Base-by-base conservation (phyloP, 2,797 vertebrate genomes). In the Malacoraja senta region DNA sequence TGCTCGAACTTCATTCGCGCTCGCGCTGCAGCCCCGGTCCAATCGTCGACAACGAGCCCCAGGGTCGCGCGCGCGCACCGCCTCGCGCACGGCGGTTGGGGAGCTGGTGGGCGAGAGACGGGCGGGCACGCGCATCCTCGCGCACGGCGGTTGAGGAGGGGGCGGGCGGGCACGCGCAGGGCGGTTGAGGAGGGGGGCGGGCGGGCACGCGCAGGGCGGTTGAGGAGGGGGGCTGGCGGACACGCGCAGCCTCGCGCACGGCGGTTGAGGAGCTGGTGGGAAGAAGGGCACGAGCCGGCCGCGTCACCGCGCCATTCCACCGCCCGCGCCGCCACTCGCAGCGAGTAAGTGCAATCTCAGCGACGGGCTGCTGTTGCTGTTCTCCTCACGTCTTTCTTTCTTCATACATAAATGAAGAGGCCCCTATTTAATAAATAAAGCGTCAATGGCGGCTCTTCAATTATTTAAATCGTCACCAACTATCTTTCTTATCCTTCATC, bases 1-100 rank as follows among this genome's bases (percentile, higher is more conserved):
- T 92, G 90, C 90, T 76, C 90, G 8, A 92, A 92, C 90, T 92
- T 92, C 90, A 92, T 92, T 92, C 90, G 65, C 88, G 21, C 65
- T 91, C 90, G 38, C 71, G 90, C 90, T 53, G 90, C 71, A 72
- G 90, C 71, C 71, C 58, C 90, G 0, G 71, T 44, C 90, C 71
- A 92, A 92, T 74, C 90, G 90, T 38, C 90, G 29, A 13, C 38
- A 53, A 74, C 90, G 26, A 91, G 32, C 83, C 80, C 61, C 29
- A 29, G 29, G 35, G 19, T n/a, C 84, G 21, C 83, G 83, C 83
- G 24, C 35, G 13, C 44, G 53, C 21, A 35, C 44, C 44, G 44
- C 24, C 9, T 26, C 24, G 8, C 71, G 71, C 38, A 58, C 24
- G 68, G 17, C 63, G n/a, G 63, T 91, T 71, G n/a, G 26, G 35